phyloP scores from a whole-genome alignment of 2,888 invertebrate genomes.

The Cryptophagus acutangulus region DNA sequence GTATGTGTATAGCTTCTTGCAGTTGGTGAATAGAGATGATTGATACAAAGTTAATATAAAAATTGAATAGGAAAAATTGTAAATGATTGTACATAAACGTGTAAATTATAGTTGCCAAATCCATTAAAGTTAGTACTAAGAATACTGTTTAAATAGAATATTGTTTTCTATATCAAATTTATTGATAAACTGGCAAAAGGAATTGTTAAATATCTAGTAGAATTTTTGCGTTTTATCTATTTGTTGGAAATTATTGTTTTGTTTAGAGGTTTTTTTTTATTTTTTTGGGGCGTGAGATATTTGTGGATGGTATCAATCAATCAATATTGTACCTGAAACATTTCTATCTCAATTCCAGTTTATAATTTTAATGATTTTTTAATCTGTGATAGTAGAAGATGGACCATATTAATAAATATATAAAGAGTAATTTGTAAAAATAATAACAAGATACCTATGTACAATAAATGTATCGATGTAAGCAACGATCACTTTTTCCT shows the following conservation, averaged over 20 bases:
- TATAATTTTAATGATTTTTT: conserved; percentile 41
- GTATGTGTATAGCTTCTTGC: too few relatives aligned
- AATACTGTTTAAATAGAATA: conserved; percentile 20
- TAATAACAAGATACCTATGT: conserved; percentile 42
- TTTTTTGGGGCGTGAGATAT: conserved; percentile 18
- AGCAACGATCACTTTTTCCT: too few relatives aligned
- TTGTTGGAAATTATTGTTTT: conserved; percentile 15
- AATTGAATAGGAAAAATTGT: conserved; percentile 36
- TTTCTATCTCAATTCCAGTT: conserved; percentile 5
- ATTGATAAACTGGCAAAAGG: too few relatives aligned
- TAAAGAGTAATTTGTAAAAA: conserved; percentile 50
- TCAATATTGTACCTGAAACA: neutral
- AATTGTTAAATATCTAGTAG: conserved; percentile 34
- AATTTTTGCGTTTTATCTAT: conserved; percentile 6
- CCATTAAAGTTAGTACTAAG: conserved; percentile 11
- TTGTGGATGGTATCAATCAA: conserved; percentile 9
- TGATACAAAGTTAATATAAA: too few relatives aligned
- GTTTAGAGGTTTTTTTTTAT: conserved; percentile 21
- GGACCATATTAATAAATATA: too few relatives aligned
- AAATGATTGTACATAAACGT: conserved; percentile 35
- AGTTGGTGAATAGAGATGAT: too few relatives aligned
- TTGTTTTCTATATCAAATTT: conserved; percentile 36
- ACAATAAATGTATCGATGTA: conserved; percentile 48
- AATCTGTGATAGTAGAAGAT: conserved; percentile 51
- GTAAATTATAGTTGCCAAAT: conserved; percentile 35